Evolutionary conservation across 2,888 invertebrate species (phyloP).

Genomic region (Cheilosia variabilis): DNA sequence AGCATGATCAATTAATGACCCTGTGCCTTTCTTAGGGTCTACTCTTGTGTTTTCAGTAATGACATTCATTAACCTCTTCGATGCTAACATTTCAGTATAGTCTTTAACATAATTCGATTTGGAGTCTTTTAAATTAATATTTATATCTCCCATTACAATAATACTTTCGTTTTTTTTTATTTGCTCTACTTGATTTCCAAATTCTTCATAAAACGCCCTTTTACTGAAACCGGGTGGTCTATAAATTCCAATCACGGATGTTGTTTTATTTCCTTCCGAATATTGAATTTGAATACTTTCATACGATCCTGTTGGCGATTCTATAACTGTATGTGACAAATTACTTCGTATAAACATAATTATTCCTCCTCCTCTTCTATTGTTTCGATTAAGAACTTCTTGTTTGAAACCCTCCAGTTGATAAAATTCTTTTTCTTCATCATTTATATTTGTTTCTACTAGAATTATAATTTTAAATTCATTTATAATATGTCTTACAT

Average conservation of each 20-base stretch:
- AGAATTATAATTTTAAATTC: too few relatives aligned
- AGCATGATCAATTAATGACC: neutral
- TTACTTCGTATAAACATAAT: too few relatives aligned
- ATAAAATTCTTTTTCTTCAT: slow-evolving; percentile 10
- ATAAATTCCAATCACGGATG: neutral
- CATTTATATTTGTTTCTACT: neutral
- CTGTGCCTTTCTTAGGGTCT: neutral
- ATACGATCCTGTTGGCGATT: neutral
- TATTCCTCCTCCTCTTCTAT: neutral
- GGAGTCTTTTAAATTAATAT: too few relatives aligned
- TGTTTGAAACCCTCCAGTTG: neutral
- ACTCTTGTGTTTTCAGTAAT: slow-evolving; percentile 3
- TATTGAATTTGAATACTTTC: slow-evolving; percentile 1
- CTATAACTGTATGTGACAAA: too few relatives aligned
- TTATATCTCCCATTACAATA: neutral
- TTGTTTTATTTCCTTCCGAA: neutral
- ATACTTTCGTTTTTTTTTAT: neutral
- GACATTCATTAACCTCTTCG: neutral
- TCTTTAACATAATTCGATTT: neutral
- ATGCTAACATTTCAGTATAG: slow-evolving; percentile 11
- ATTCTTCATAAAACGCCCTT: slow-evolving; percentile 5
- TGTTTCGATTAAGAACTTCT: slow-evolving; percentile 10
- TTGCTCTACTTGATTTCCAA: neutral
- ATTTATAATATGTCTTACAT: neutral
- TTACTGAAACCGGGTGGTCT: slow-evolving; percentile 5